Percentiles rank a stretch among this genome's conserved stretches.
phyloP scores from a whole-genome alignment of 2,113 vertebrate species.

The Takifugu bimaculatus region DNA sequence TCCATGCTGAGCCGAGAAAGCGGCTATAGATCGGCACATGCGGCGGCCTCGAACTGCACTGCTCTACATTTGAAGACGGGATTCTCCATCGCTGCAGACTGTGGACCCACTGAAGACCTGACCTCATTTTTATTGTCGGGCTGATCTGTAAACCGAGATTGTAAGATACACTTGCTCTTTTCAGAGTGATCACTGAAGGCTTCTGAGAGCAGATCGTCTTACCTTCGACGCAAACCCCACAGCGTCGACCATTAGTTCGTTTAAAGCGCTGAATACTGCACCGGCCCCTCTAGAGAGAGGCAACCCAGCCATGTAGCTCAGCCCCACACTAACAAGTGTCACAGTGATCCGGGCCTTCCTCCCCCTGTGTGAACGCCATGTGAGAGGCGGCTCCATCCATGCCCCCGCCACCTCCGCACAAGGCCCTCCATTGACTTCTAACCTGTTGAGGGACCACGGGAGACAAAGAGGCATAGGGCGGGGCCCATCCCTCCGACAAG shows the following conservation, averaged over 20 bases:
- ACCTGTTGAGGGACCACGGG: slow-evolving; percentile 84
- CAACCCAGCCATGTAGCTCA: slow-evolving; percentile 31
- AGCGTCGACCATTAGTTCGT: slow-evolving; percentile 50
- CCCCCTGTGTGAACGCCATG: slow-evolving; percentile 71
- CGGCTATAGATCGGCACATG: slow-evolving; percentile 18
- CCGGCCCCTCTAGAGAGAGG: slow-evolving; percentile 36
- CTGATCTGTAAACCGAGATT: slow-evolving; percentile 57
- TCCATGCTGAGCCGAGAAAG: slow-evolving; percentile 44
- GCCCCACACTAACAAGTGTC: slow-evolving; percentile 71
- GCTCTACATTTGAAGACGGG: slow-evolving; percentile 30
- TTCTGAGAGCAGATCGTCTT: slow-evolving; percentile 61
- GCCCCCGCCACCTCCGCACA: slow-evolving; percentile 79
- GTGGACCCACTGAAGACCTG: slow-evolving; percentile 42
- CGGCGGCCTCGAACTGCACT: slow-evolving; percentile 25
- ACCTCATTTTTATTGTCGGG: slow-evolving; percentile 55
- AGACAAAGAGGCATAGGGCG: slow-evolving; percentile 81
- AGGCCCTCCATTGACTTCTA: slow-evolving; percentile 91
- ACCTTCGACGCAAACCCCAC: slow-evolving; percentile 34
- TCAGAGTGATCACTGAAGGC: slow-evolving; percentile 39
- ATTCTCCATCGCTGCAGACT: slow-evolving; percentile 16
- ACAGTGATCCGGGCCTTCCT: slow-evolving; percentile 64
- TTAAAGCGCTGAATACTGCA: slow-evolving; percentile 41
- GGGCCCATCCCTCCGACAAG: slow-evolving; percentile 86
- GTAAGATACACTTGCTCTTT: slow-evolving; percentile 63
- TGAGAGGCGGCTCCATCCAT: slow-evolving; percentile 76